phyloP scores from a whole-genome alignment of 2,113 vertebrate species.

The Arenaria interpres region DNA sequence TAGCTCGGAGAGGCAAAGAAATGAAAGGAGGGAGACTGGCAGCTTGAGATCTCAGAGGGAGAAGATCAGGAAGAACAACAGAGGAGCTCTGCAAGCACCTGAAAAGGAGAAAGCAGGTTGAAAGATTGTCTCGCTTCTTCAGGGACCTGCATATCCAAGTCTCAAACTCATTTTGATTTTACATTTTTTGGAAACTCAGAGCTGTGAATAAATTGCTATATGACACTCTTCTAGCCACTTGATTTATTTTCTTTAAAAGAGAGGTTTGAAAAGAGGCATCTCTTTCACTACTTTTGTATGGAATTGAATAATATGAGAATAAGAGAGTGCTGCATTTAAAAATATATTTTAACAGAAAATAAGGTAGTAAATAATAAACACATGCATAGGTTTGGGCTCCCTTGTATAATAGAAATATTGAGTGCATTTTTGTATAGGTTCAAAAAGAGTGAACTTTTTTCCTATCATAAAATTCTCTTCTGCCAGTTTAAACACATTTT shows the following conservation, averaged over 20 bases:
- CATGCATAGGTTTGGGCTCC: neutral
- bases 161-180: neutral
- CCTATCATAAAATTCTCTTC: neutral
- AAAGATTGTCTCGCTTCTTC: neutral
- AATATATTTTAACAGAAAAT: neutral
- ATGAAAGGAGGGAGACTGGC: neutral
- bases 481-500: neutral
- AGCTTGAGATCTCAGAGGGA: neutral
- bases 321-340: neutral
- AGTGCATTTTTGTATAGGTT: neutral
- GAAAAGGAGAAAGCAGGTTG: neutral
- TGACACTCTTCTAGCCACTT: neutral
- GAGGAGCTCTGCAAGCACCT: neutral
- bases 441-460: neutral
- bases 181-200: neutral
- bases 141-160: neutral
- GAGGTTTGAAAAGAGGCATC: neutral
- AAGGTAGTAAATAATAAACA: neutral
- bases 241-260: constrained; percentile 23
- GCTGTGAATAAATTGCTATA: neutral
- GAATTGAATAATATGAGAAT: neutral
- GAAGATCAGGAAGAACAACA: neutral
- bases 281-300: neutral
- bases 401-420: neutral
- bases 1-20: neutral